A percentile compares a stretch with the other conserved stretches of the same genome.
Evolutionary conservation across 1,140 invertebrate species (phyloP).

Genomic region (Glossosoma conforme): DNA sequence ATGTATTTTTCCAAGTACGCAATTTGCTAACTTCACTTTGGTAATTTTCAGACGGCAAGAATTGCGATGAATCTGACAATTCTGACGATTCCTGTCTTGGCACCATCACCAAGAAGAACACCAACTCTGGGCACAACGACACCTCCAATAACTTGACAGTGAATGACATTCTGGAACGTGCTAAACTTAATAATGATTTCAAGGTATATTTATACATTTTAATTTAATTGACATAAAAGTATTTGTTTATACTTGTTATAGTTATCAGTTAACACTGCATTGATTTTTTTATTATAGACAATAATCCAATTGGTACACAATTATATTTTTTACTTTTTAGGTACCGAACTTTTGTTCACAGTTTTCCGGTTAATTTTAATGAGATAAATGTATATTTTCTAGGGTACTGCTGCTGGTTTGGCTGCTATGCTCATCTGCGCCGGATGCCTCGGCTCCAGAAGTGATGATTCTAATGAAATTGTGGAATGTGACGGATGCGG

Average conservation of each 20-base stretch:
- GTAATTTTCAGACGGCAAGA: constrained; percentile 21
- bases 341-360: neutral
- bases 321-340: no score
- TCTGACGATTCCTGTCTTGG: constrained; percentile 49
- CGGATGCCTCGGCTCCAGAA: constrained; percentile 88
- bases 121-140: constrained; percentile 38
- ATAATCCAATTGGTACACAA: no score
- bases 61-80: constrained; percentile 44
- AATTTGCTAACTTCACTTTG: no score
- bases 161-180: constrained; percentile 42
- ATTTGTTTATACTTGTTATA: no score
- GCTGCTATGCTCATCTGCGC: constrained; percentile 75
- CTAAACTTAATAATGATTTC: constrained; percentile 42
- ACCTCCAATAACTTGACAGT: constrained; percentile 41
- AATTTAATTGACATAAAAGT: no score
- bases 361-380: neutral
- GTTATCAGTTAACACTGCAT: no score
- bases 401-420: constrained; percentile 28
- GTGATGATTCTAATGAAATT: constrained; percentile 92
- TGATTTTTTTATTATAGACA: constrained; percentile 10
- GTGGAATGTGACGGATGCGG: constrained; percentile 96
- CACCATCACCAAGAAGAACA: constrained; percentile 50
- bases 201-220: constrained; percentile 44
- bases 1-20: no score
- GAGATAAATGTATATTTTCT: neutral